These are phyloP conservation scores for Sycophila texana DNA, from an alignment of 2,888 invertebrate genomes.

Conservation along the genomic window DNA sequence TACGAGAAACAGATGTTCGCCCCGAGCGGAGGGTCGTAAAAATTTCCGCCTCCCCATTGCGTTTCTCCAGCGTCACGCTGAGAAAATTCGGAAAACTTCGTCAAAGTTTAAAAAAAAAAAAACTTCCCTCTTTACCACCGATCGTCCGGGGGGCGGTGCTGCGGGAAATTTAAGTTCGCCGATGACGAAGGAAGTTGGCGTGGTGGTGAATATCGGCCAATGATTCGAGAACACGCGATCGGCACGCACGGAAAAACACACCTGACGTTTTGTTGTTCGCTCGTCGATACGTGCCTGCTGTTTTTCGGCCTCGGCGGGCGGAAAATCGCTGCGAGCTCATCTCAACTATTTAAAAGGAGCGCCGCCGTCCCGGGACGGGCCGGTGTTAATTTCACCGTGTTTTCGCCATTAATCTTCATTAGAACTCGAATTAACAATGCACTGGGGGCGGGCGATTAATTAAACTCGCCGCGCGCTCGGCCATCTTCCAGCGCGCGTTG, in stretches of 20 bases:
- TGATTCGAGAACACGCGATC: background rate
- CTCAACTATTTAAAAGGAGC: background rate
- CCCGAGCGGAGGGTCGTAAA: conserved; percentile 16
- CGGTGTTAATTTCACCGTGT: background rate
- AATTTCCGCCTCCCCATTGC: background rate
- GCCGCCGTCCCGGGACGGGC: background rate
- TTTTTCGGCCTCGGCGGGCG: background rate
- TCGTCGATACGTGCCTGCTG: background rate
- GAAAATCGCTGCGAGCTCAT: background rate
- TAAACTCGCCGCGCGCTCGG: background rate
- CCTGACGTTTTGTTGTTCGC: conserved; percentile 27
- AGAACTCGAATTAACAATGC: conserved; percentile 1
- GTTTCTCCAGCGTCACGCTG: conserved; percentile 6
- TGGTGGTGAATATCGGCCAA: background rate
- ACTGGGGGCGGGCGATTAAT: conserved; percentile 15
- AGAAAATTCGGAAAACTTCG: conserved; percentile 5
- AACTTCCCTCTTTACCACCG: background rate
- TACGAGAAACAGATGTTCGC: conserved; percentile 34
- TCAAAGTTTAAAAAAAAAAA: conserved; percentile 5
- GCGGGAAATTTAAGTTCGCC: no score
- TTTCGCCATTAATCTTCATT: conserved; percentile 21
- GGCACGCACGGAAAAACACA: conserved; percentile 11
- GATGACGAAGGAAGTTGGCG: conserved; percentile 1
- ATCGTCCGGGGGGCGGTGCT: no score
- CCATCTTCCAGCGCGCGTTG: background rate